Evolutionary conservation across 2,888 invertebrate species (phyloP).

Genomic region (Polyommatus iphigenia): DNA sequence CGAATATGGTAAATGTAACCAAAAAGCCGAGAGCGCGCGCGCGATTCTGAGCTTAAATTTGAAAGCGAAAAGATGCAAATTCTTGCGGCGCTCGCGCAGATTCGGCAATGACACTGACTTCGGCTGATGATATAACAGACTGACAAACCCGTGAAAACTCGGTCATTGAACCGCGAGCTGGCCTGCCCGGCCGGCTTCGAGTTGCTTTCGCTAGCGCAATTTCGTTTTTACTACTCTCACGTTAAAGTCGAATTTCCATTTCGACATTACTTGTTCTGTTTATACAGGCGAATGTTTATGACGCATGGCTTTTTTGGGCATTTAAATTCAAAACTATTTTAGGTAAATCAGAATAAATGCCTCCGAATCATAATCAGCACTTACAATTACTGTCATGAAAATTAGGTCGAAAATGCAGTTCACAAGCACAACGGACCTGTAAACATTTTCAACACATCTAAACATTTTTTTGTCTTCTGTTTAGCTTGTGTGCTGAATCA

Average conservation of each 20-base stretch:
- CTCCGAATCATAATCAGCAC: neutral
- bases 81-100: conserved; percentile 57
- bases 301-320: conserved; percentile 47
- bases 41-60: conserved; percentile 57
- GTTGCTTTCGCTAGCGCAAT: conserved; percentile 69
- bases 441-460: neutral
- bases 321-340: conserved; percentile 40
- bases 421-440: neutral
- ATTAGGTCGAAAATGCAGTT: neutral
- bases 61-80: conserved; percentile 61
- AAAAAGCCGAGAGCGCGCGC: conserved; percentile 46
- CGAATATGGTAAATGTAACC: conserved; percentile 42
- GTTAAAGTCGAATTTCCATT: conserved; percentile 63
- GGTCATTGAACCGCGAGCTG: conserved; percentile 75
- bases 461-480: neutral
- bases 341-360: conserved; percentile 11
- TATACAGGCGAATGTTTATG: conserved; percentile 57
- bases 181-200: conserved; percentile 58
- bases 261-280: conserved; percentile 47
- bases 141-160: conserved; percentile 80
- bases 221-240: conserved; percentile 58
- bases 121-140: conserved; percentile 79
- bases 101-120: conserved; percentile 81
- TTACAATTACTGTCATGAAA: neutral
- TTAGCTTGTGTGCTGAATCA: too few species aligned